Evolutionary conservation across 2,113 vertebrate genomes (phyloP), one percentile per base, ranked within the genome.

Genomic region (Coryphaenoides rupestris): DNA sequence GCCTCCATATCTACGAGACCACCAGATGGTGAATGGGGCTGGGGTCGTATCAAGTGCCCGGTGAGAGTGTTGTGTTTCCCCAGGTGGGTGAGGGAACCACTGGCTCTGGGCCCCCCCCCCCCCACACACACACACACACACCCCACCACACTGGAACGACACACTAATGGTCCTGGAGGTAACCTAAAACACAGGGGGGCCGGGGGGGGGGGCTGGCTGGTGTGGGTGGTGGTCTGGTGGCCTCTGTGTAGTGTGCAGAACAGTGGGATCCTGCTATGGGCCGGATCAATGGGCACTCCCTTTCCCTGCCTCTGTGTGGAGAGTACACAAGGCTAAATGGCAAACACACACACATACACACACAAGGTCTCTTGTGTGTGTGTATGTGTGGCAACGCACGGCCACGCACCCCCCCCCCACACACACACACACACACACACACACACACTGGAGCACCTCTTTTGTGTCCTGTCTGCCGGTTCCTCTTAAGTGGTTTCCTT

Each of bases 121-220:
- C n/a, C n/a, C n/a, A n/a, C n/a, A n/a, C n/a, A n/a, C n/a, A n/a
- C n/a, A n/a, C n/a, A n/a, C n/a, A n/a, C n/a, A n/a, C n/a, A n/a
- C 71, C 49, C 64, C 22, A 69, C 49, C 64, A 21, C 81, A n/a
- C 78, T 81, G 68, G 40, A 69, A 47, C 60, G 9, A 47, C 57
- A 33, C 70, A 14, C 67, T 81, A 79, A 83, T 82, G 75, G 81
- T 76, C 68, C 60, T 23, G 53, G 22, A 17, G 70, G 86, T 79
- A 89, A 88, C 73, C 19, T 7, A 76, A 89, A 7, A 40, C 33
- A 40, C n/a, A n/a, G n/a, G n/a, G n/a, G n/a, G n/a, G n/a, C n/a
- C n/a, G n/a, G n/a, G n/a, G n/a, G n/a, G n/a, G n/a, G n/a, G n/a
- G n/a, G n/a, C n/a, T n/a, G n/a, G n/a, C n/a, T n/a, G n/a, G n/a